Conservation (phyloP, 2,797 vertebrate genomes). For the Podargus strigoides region DNA sequence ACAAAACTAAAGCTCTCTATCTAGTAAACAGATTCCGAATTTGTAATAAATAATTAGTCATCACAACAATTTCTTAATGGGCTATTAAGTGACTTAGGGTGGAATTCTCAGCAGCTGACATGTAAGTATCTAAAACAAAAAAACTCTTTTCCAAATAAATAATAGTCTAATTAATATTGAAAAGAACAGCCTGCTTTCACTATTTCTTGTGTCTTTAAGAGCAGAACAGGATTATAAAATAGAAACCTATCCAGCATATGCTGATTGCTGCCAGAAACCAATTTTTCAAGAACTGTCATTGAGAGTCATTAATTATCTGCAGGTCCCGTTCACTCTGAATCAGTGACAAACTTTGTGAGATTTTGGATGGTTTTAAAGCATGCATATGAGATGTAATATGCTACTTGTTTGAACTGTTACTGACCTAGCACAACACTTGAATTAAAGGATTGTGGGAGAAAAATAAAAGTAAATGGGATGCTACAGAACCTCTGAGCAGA, state of each 20-base stretch:
- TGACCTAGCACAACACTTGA: slow-evolving; percentile 38
- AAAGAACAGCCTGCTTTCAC: slow-evolving; percentile 20
- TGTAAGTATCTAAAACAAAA: slow-evolving; percentile 29
- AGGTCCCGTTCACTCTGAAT: slow-evolving; percentile 48
- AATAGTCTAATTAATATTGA: slow-evolving; percentile 28
- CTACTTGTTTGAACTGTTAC: slow-evolving; percentile 33
- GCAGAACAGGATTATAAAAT: slow-evolving; percentile 9
- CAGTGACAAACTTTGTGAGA: slow-evolving; percentile 50
- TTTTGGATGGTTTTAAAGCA: slow-evolving; percentile 49
- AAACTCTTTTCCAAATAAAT: neutral
- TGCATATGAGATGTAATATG: slow-evolving; percentile 16
- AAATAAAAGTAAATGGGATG: neutral
- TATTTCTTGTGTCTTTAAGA: slow-evolving; percentile 43
- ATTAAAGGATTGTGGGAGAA: slow-evolving; percentile 7
- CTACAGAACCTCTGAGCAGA: neutral
- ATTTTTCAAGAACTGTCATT: slow-evolving; percentile 45
- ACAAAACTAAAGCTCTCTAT: slow-evolving; percentile 52
- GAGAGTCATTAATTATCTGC: slow-evolving; percentile 67
- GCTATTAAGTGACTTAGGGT: slow-evolving; percentile 27
- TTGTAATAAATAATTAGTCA: slow-evolving; percentile 68
- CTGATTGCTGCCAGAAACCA: slow-evolving; percentile 43
- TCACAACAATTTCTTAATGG: slow-evolving; percentile 53
- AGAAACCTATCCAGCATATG: slow-evolving; percentile 11
- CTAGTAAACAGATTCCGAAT: slow-evolving; percentile 62
- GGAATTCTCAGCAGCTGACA: slow-evolving; percentile 49